Evolutionary conservation across 1,140 invertebrate genomes (phyloP), one percentile per base, ranked within the genome.

Genomic region (Sycophaga agraensis): DNA sequence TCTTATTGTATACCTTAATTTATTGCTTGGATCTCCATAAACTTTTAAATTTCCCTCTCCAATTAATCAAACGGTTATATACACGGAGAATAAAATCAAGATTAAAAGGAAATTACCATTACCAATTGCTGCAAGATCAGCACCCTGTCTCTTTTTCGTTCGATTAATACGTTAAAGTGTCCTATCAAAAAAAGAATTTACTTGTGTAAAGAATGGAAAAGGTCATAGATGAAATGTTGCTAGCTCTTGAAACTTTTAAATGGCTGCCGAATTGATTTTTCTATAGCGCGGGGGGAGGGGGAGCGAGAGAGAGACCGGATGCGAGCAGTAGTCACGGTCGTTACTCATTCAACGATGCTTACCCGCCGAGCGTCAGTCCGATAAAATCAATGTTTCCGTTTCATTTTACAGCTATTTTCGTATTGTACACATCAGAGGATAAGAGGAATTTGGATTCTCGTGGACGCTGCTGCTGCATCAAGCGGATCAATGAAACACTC

Each of bases 331-430:
- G 57, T 51, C 49, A 43, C 39, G 50, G 21, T 61, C 59, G 59
- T 54, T 54, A 61, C 37, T 61, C 59, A 55, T 61, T 61, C 50
- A 60, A 53, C 58, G 58, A 2, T 35, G 48, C 48, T 59, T 50
- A 19, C 49, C 12, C 49, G 28, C 40, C 49, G 40, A 43, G 50
- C 50, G 50, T 54, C 43, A 28, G 51, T 11, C 59, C 50, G 59
- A 61, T 61, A 61, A 61, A 62, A 62, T 62, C 59, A 62, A 62
- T 56, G 59, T 62, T 62, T 56, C 53, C 53, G 37, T 50, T 62
- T 56, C 31, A 62, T 62, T 62, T 62, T 62, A 62, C 53, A 56
- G 59, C 53, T 39, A 62, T 62, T 63, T 63, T 63, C 54, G 51
- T 57, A 57, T 46, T 55, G 53, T 22, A 17, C 37, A 2, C 34